These are phyloP conservation scores for Callithrix jacchus DNA, from an alignment of 2,113 vertebrate genomes.

Conservation along the genomic window DNA sequence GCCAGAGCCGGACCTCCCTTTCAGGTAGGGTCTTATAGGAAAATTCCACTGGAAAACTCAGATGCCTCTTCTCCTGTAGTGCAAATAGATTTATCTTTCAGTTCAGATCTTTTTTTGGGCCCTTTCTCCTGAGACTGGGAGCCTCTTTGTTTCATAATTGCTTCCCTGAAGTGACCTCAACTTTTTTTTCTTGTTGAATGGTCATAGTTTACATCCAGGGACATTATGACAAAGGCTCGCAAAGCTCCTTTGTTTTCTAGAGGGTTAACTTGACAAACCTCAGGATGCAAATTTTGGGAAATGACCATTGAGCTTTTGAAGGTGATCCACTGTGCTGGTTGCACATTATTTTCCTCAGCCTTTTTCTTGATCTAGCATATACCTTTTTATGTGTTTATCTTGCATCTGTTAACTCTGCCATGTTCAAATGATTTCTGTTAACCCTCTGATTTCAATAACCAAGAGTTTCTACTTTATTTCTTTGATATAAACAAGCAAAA, in stretches of 20 bases:
- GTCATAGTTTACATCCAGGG: background rate
- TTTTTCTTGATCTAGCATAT: background rate
- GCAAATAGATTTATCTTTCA: constrained; percentile 63
- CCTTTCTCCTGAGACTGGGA: constrained; percentile 65
- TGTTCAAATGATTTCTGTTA: background rate
- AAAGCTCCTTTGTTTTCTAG: constrained; percentile 35
- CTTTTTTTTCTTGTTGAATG: constrained; percentile 2
- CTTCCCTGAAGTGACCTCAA: constrained; percentile 58
- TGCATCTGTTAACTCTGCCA: background rate
- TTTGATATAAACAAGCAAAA: constrained; percentile 14
- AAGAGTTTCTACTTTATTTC: background rate
- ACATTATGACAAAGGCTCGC: background rate
- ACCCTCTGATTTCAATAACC: constrained; percentile 30
- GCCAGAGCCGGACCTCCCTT: background rate
- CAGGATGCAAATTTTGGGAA: constrained; percentile 42
- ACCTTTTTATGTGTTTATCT: constrained; percentile 27
- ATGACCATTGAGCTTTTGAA: background rate
- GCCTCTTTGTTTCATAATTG: constrained; percentile 65
- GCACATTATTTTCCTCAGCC: background rate
- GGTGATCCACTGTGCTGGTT: background rate
- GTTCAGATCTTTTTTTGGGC: constrained; percentile 62
- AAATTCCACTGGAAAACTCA: constrained; percentile 50
- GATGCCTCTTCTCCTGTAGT: background rate
- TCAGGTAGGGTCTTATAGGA: background rate
- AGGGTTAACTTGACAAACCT: background rate